Percentiles rank a stretch among this genome's conserved stretches.
Conservation (phyloP, 2,113 vertebrate genomes). For the Oryzias celebensis region DNA sequence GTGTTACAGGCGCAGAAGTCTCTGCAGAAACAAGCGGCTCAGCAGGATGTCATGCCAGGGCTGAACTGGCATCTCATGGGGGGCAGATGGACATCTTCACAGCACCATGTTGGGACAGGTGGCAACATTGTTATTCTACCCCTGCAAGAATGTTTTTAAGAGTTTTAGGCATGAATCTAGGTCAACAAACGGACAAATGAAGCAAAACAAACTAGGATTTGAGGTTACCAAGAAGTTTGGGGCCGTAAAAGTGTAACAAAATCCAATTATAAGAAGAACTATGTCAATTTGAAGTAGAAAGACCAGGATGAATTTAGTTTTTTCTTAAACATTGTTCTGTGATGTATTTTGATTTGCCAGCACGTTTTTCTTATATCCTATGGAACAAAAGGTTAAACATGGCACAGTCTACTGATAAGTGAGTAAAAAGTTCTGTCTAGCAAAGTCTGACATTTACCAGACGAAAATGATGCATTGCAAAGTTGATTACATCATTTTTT, state of each 20-base stretch:
- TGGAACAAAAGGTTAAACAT: not conserved
- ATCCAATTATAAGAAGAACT: too few species aligned
- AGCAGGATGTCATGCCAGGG: slow-evolving; percentile 12
- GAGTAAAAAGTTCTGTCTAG: not conserved
- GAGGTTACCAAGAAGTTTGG: not conserved
- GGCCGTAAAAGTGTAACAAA: too few species aligned
- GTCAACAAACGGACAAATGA: not conserved
- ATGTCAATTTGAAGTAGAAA: too few species aligned
- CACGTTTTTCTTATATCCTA: not conserved
- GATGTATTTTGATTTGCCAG: too few species aligned
- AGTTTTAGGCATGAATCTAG: slow-evolving; percentile 3
- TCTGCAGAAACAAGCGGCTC: slow-evolving; percentile 38
- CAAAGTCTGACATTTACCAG: slow-evolving; percentile 5
- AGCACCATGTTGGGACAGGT: slow-evolving; percentile 8
- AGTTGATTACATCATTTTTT: slow-evolving; percentile 6
- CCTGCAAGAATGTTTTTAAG: slow-evolving; percentile 1
- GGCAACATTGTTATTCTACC: slow-evolving; percentile 4
- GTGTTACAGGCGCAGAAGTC: slow-evolving; percentile 33
- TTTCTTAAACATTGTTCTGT: too few species aligned
- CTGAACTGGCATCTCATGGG: slow-evolving; percentile 41
- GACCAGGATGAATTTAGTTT: too few species aligned
- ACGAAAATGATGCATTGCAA: not conserved
- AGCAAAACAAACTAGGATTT: not conserved
- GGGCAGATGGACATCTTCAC: slow-evolving; percentile 47
- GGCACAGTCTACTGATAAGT: not conserved